Conservation (phyloP, 2,797 vertebrate genomes). For the Protonibea diacanthus region DNA sequence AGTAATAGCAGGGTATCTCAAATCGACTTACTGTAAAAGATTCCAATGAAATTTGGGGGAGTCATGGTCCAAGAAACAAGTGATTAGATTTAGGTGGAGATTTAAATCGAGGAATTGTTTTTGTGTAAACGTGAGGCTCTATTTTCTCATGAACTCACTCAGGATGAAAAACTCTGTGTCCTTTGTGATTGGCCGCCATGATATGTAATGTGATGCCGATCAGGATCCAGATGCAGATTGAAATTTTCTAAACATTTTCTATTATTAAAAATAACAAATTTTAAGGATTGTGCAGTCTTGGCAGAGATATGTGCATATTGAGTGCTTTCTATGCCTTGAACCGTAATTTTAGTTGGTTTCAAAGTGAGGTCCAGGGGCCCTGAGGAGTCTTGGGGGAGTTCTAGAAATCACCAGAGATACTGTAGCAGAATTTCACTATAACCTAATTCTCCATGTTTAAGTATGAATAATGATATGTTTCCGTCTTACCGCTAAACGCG, state of each 20-base stretch:
- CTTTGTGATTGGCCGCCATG: not conserved
- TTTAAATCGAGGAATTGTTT: not conserved
- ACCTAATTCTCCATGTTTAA: slow-evolving; percentile 6
- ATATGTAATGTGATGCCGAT: not conserved
- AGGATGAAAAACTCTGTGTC: not conserved
- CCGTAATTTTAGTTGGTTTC: slow-evolving; percentile 5
- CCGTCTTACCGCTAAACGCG: not conserved
- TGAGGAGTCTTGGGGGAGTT: slow-evolving; percentile 6
- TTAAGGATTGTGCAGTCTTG: not conserved
- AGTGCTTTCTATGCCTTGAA: not conserved
- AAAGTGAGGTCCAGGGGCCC: slow-evolving; percentile 11
- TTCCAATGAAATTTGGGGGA: slow-evolving; percentile 1
- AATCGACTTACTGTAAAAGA: not conserved
- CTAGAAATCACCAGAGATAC: slow-evolving; percentile 1
- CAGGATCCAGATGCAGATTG: not conserved
- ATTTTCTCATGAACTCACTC: not conserved
- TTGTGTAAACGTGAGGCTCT: not conserved
- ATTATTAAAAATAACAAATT: slow-evolving; percentile 12
- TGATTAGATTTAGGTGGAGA: slow-evolving; percentile 8
- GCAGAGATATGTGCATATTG: not conserved
- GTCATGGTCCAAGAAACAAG: slow-evolving; percentile 4
- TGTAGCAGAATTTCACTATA: not conserved
- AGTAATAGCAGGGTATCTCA: not conserved
- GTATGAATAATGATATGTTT: not conserved
- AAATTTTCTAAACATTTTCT: slow-evolving; percentile 1